A percentile compares a stretch with the other conserved stretches of the same genome.
Conservation (phyloP, 2,113 vertebrate genomes). For the Pavo muticus region DNA sequence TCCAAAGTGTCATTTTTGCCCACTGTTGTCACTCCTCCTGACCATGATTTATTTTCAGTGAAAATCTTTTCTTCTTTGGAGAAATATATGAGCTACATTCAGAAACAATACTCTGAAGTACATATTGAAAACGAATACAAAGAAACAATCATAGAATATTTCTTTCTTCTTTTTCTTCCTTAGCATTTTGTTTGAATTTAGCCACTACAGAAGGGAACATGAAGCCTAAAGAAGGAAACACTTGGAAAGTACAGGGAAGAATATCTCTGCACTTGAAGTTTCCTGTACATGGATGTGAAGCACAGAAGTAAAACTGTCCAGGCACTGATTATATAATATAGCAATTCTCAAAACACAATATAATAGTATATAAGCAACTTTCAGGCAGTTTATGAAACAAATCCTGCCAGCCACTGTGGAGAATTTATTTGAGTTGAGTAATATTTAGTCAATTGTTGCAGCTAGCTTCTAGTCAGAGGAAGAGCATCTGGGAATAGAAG, state of each 20-base stretch:
- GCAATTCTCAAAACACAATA: neutral
- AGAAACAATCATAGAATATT: neutral
- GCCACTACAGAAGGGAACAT: neutral
- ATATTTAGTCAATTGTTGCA: neutral
- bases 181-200: neutral
- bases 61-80: neutral
- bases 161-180: neutral
- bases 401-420: neutral
- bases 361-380: neutral
- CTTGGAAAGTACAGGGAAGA: neutral
- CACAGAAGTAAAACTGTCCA: neutral
- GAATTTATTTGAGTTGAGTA: neutral
- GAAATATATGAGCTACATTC: neutral
- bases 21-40: neutral
- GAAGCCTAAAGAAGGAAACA: neutral
- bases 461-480: neutral
- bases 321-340: neutral
- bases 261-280: neutral
- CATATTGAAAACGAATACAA: neutral
- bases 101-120: neutral
- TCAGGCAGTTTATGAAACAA: neutral
- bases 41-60: neutral
- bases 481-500: neutral
- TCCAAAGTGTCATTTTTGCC: neutral
- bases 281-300: neutral